phyloP scores from a whole-genome alignment of 2,113 vertebrate species.

The Saguinus imperator region DNA sequence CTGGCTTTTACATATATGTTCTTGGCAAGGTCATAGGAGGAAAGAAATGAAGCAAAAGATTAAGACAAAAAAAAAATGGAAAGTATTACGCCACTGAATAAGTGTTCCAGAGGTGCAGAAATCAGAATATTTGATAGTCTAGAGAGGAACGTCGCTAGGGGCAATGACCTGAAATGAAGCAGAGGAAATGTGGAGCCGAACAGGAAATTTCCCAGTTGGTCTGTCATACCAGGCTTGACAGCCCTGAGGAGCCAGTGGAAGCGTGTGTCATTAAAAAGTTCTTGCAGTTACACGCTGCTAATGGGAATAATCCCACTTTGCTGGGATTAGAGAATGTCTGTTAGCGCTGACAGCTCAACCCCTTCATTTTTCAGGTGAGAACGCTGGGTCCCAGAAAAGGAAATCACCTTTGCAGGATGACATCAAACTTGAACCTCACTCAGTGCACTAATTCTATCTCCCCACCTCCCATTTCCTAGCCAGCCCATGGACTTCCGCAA shows the following conservation, averaged over 20 bases:
- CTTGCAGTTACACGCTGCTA: background rate
- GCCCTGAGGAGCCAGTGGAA: slow-evolving; percentile 31
- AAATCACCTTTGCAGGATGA: background rate
- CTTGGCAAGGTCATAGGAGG: background rate
- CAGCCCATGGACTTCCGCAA: background rate
- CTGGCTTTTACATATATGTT: background rate
- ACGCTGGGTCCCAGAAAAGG: background rate
- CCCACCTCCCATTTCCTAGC: background rate
- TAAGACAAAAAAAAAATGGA: background rate
- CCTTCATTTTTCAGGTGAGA: slow-evolving; percentile 37
- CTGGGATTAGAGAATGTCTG: slow-evolving; percentile 38
- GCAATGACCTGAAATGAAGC: slow-evolving; percentile 52
- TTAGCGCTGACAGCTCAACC: background rate
- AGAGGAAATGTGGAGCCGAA: background rate
- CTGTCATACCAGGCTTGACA: background rate
- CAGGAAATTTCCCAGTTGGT: slow-evolving; percentile 66
- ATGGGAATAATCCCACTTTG: slow-evolving; percentile 21
- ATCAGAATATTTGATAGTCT: slow-evolving; percentile 31
- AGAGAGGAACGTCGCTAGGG: slow-evolving; percentile 16
- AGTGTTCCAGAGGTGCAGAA: background rate
- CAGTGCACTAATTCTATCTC: background rate
- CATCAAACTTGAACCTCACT: background rate
- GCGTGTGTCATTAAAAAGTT: slow-evolving; percentile 42
- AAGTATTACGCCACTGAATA: background rate
- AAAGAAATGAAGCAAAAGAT: background rate